Evolutionary conservation across 2,113 vertebrate species (phyloP).

Genomic region (Indri indri): DNA sequence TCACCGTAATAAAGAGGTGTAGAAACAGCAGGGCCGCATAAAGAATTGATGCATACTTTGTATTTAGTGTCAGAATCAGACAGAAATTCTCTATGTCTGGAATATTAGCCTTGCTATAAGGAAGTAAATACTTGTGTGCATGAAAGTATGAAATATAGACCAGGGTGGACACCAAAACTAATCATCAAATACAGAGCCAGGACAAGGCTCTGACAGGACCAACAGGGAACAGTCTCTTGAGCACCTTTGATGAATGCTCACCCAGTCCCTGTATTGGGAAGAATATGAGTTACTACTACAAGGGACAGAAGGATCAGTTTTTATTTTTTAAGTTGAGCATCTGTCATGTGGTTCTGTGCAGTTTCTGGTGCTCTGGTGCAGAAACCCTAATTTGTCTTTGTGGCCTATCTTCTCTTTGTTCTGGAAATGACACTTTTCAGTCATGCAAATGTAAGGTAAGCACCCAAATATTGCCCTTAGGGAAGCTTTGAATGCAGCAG

Average conservation of each 20-base stretch:
- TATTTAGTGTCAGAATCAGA: background rate
- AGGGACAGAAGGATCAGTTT: background rate
- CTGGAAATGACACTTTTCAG: background rate
- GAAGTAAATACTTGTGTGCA: background rate
- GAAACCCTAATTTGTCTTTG: background rate
- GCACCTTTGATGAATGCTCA: background rate
- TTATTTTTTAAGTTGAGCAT: background rate
- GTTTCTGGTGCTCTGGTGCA: background rate
- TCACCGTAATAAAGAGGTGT: background rate
- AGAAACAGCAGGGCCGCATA: background rate
- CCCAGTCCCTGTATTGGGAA: accelerated
- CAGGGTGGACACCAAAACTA: background rate
- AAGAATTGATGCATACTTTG: background rate
- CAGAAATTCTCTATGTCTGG: background rate
- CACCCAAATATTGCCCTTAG: background rate
- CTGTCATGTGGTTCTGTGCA: background rate
- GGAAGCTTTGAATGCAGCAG: background rate
- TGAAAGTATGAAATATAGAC: background rate
- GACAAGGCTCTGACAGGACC: background rate
- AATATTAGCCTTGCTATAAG: background rate
- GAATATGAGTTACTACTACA: background rate
- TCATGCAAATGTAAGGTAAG: background rate
- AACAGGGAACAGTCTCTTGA: background rate
- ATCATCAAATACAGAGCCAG: background rate
- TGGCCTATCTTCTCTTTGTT: background rate